phyloP scores from a whole-genome alignment of 2,797 vertebrate genomes.

The Rhynchotus rufescens region DNA sequence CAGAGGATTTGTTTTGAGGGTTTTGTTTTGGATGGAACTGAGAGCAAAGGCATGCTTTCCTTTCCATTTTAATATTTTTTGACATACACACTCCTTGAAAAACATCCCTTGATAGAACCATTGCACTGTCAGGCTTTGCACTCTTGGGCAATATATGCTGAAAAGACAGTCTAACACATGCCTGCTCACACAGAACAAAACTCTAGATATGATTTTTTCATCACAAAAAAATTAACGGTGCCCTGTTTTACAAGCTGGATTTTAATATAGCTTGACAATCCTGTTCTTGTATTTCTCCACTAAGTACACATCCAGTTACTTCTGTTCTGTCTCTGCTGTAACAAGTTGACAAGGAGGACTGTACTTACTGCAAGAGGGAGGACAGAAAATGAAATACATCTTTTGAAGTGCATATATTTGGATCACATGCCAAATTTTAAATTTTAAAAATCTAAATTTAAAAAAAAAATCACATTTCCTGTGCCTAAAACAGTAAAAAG shows the following conservation, averaged over 20 bases:
- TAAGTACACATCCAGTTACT: neutral
- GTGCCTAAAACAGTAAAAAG: neutral
- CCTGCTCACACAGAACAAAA: neutral
- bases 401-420: neutral
- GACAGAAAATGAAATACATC: neutral
- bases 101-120: neutral
- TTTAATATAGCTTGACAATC: neutral
- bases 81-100: fast-evolving
- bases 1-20: neutral
- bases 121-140: neutral
- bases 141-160: neutral
- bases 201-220: constrained; percentile 6
- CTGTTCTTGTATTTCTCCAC: neutral
- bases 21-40: neutral
- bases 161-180: neutral
- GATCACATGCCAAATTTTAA: neutral
- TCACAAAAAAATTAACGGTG: neutral
- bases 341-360: neutral
- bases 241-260: neutral
- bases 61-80: neutral
- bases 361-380: neutral
- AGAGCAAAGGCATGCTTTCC: neutral
- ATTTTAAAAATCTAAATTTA: neutral
- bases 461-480: neutral
- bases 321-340: neutral